Evolutionary conservation across 2,797 vertebrate genomes (phyloP).

Genomic region (Hephaestus fuliginosus): DNA sequence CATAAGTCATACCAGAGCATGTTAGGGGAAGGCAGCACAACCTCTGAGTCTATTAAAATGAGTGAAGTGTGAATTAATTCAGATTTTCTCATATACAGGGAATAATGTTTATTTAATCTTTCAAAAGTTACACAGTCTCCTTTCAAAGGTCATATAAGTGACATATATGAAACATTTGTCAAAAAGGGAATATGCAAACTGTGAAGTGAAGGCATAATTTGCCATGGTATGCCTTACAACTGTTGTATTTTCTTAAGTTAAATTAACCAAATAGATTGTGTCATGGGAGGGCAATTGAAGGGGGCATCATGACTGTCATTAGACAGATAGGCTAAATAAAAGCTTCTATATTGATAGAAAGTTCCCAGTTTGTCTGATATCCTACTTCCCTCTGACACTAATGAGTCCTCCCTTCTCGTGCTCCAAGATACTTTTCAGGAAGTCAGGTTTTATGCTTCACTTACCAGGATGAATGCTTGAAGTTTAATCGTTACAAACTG

Average conservation of each 20-base stretch:
- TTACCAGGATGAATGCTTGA: conserved; percentile 54
- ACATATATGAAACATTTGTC: conserved; percentile 16
- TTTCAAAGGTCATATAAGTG: conserved; percentile 1
- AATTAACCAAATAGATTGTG: conserved; percentile 35
- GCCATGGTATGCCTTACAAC: conserved; percentile 26
- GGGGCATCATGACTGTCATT: conserved; percentile 29
- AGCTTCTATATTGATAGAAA: background rate
- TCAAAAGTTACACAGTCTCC: background rate
- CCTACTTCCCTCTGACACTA: conserved; percentile 38
- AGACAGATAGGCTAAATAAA: conserved; percentile 15
- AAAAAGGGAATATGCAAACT: conserved; percentile 67
- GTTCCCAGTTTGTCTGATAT: conserved; percentile 35
- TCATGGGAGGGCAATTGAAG: conserved; percentile 23
- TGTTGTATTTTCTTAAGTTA: conserved; percentile 24
- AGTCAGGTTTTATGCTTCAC: conserved; percentile 57
- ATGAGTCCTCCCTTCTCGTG: conserved; percentile 32
- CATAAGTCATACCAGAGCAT: background rate
- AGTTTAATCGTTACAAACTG: conserved; percentile 61
- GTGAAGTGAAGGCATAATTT: conserved; percentile 45
- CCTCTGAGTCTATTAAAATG: background rate
- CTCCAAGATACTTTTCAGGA: conserved; percentile 46
- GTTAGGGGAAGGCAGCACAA: background rate
- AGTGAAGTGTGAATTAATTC: conserved; percentile 2
- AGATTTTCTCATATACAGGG: conserved; percentile 1
- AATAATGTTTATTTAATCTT: background rate